These are phyloP conservation scores for Mormyrops boulengeri DNA, from an alignment of 2,797 vertebrate genomes.

Conservation along the genomic window DNA sequence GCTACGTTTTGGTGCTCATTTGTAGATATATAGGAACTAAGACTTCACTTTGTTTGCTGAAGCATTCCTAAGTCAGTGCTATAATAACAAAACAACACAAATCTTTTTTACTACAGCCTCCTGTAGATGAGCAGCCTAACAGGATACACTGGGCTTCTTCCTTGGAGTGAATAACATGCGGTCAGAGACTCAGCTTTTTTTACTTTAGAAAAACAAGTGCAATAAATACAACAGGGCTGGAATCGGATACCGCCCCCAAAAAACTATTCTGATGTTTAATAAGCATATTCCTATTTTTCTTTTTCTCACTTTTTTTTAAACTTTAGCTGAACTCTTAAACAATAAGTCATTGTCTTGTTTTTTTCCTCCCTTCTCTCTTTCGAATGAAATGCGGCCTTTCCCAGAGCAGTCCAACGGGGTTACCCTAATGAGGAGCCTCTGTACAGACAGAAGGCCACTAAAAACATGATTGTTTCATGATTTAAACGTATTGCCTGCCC, in stretches of 20 bases:
- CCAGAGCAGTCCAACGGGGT: slow-evolving; percentile 39
- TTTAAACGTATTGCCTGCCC: slow-evolving; percentile 33
- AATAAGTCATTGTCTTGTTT: slow-evolving; percentile 33
- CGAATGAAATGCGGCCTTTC: slow-evolving; percentile 28
- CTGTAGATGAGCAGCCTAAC: background rate
- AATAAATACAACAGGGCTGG: background rate
- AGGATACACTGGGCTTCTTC: background rate
- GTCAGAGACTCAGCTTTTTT: background rate
- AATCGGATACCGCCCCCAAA: background rate
- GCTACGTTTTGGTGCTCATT: background rate
- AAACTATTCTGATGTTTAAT: background rate
- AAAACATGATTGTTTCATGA: slow-evolving; percentile 36
- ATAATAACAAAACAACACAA: background rate
- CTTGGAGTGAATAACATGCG: background rate
- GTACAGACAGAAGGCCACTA: slow-evolving; percentile 32
- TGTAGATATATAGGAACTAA: background rate
- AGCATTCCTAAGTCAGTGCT: background rate
- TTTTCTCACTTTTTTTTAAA: slow-evolving; percentile 25
- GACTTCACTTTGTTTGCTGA: background rate
- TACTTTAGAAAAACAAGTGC: background rate
- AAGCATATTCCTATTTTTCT: background rate
- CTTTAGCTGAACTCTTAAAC: slow-evolving; percentile 33
- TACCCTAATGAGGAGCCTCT: slow-evolving; percentile 32
- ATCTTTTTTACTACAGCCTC: background rate
- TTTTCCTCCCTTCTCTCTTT: slow-evolving; percentile 25